Evolutionary conservation across 1,140 invertebrate genomes (phyloP).

Genomic region (Magallana ariakensis): DNA sequence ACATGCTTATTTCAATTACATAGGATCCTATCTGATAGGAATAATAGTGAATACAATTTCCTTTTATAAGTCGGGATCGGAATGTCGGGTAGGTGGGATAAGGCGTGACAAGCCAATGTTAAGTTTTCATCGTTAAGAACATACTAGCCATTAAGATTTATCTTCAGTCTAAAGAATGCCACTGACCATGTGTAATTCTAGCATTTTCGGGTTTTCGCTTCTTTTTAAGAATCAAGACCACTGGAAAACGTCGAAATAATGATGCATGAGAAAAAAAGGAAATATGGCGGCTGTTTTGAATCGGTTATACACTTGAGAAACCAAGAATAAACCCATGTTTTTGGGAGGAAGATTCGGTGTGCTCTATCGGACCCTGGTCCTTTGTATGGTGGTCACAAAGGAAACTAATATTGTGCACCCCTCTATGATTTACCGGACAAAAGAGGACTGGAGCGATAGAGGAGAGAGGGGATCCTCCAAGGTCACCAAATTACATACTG

Average conservation of each 20-base stretch:
- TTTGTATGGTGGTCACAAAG: slow-evolving; percentile 28
- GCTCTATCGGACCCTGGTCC: background rate
- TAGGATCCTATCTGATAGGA: background rate
- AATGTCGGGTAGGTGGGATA: slow-evolving; percentile 8
- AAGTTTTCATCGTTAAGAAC: background rate
- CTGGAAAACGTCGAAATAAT: slow-evolving; percentile 22
- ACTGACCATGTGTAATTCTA: slow-evolving; percentile 27
- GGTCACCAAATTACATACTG: background rate
- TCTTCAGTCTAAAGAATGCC: background rate
- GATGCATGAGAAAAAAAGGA: slow-evolving; percentile 9
- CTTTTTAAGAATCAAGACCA: slow-evolving; percentile 28
- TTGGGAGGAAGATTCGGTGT: background rate
- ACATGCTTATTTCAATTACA: slow-evolving; percentile 9
- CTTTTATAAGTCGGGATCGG: background rate
- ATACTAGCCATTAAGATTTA: slow-evolving; percentile 9
- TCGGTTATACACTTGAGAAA: slow-evolving; percentile 24
- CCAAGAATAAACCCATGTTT: slow-evolving; percentile 1
- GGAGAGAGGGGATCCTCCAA: background rate
- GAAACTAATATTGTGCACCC: background rate
- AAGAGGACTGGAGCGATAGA: background rate
- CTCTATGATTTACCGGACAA: slow-evolving; percentile 1
- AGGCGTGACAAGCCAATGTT: slow-evolving; percentile 1
- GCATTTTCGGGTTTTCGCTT: background rate
- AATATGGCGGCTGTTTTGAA: slow-evolving; percentile 19
- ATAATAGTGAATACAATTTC: background rate